A percentile compares a stretch with the other conserved stretches of the same genome.
Evolutionary conservation across 2,797 vertebrate genomes (phyloP).

Genomic region (Catharus ustulatus): DNA sequence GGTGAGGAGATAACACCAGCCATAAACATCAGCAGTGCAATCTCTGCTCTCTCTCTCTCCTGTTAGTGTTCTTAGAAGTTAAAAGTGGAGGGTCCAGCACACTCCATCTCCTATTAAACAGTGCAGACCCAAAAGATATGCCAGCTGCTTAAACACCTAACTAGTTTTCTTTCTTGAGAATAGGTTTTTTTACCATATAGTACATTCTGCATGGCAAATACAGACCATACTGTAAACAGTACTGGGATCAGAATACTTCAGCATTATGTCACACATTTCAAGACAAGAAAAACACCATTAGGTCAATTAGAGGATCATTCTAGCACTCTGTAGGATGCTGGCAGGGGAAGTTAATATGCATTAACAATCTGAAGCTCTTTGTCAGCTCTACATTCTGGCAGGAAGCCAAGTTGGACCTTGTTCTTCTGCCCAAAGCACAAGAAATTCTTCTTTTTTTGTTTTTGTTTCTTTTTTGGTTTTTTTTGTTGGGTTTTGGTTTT

Average conservation of each 20-base stretch:
- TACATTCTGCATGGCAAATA: background rate
- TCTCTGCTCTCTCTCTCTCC: background rate
- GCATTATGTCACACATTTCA: background rate
- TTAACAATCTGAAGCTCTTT: constrained; percentile 1
- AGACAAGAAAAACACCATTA: background rate
- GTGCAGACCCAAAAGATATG: background rate
- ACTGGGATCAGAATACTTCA: background rate
- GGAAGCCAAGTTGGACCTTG: background rate
- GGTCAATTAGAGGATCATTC: background rate
- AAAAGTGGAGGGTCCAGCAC: background rate
- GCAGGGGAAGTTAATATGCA: background rate
- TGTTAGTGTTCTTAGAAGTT: background rate
- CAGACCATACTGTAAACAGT: background rate
- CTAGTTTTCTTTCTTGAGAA: background rate
- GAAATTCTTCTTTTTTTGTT: background rate
- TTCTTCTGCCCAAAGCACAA: background rate
- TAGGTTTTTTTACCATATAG: background rate
- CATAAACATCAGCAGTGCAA: background rate
- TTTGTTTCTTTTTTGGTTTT: background rate
- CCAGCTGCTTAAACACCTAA: background rate
- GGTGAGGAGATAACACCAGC: background rate
- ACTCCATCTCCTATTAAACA: background rate
- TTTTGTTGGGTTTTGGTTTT: background rate
- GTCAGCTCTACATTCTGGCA: background rate
- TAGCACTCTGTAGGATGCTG: background rate